phyloP scores from a whole-genome alignment of 2,888 invertebrate species.

The Phlogophora meticulosa region DNA sequence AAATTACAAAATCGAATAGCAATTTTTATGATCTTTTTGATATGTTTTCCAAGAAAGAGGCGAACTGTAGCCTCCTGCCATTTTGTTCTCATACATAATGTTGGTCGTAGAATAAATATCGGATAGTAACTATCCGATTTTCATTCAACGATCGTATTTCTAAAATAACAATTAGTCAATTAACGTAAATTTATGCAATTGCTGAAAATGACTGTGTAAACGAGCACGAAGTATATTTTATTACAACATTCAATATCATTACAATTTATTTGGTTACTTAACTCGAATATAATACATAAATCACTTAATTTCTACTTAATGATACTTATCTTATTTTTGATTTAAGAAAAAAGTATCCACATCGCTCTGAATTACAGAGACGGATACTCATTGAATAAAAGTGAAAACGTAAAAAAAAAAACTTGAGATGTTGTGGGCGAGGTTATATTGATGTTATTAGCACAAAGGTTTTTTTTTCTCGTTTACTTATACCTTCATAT shows the following conservation, averaged over 20 bases:
- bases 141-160: background rate
- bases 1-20: conserved; percentile 34
- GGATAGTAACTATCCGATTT: conserved; percentile 4
- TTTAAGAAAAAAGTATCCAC: conserved; percentile 22
- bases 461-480: conserved; percentile 18
- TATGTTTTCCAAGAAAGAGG: conserved; percentile 17
- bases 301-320: conserved; percentile 64
- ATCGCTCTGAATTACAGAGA: conserved; percentile 6
- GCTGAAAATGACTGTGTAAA: too few species aligned
- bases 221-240: too few species aligned
- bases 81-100: too few species aligned
- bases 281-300: conserved; percentile 51
- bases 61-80: background rate
- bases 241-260: background rate
- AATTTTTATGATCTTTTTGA: conserved; percentile 26
- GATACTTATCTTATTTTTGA: conserved; percentile 17
- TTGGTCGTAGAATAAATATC: too few species aligned
- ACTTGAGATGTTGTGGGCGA: conserved; percentile 2
- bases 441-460: conserved; percentile 36
- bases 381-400: conserved; percentile 24
- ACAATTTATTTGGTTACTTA: conserved; percentile 43
- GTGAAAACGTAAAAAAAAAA: conserved; percentile 43
- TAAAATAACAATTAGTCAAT: too few species aligned
- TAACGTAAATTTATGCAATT: too few species aligned
- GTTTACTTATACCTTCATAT: too few species aligned